Conservation (phyloP, 2,888 invertebrate species). For the Autographa gamma region DNA sequence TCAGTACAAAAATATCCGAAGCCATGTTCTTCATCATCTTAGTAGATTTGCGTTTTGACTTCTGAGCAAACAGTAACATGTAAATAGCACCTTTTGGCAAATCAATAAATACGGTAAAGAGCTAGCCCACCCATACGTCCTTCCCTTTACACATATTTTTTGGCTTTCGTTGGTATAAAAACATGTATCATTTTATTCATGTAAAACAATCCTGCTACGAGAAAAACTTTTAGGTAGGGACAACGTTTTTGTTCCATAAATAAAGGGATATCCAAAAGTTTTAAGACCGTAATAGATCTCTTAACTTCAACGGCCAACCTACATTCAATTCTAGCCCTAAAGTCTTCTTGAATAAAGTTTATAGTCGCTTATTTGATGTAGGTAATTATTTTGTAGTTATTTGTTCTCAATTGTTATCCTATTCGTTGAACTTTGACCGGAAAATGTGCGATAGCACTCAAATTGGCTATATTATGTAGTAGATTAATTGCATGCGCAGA, state of each 20-base stretch:
- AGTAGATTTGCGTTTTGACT: too few species aligned
- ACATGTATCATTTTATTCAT: background rate
- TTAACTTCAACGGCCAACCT: background rate
- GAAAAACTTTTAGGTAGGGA: background rate
- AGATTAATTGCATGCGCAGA: background rate
- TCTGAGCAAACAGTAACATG: too few species aligned
- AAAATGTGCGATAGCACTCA: conserved; percentile 25
- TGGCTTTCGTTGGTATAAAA: background rate
- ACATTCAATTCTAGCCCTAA: background rate
- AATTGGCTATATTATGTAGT: conserved; percentile 3
- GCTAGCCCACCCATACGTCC: background rate
- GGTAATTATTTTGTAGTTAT: background rate
- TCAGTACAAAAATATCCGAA: too few species aligned
- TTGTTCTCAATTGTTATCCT: conserved; percentile 16
- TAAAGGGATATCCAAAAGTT: conserved; percentile 1
- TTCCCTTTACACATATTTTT: background rate
- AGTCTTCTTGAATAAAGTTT: background rate
- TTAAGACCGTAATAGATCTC: background rate
- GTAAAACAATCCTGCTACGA: background rate
- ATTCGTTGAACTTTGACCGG: conserved; percentile 47
- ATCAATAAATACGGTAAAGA: background rate
- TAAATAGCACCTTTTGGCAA: background rate
- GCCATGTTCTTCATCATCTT: too few species aligned
- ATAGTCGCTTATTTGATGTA: background rate
- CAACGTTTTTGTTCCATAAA: background rate